Percentiles rank a stretch among this genome's conserved stretches.
phyloP scores from a whole-genome alignment of 2,113 vertebrate genomes.

The Beaufortia kweichowensis region DNA sequence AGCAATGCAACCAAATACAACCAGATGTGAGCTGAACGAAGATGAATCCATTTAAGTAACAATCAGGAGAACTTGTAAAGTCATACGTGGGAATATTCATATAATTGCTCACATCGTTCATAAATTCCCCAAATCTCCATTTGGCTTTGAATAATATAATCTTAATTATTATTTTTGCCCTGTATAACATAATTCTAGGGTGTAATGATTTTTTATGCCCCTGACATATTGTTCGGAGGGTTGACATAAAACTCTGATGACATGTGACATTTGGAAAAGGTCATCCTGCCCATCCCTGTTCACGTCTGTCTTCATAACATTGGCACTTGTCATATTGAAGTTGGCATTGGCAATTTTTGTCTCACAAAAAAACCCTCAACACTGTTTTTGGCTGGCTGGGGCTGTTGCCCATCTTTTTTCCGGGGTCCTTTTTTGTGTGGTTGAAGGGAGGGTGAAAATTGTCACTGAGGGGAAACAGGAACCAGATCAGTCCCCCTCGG shows the following conservation, averaged over 20 bases:
- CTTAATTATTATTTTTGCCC: conserved; percentile 82
- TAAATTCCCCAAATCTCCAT: conserved; percentile 65
- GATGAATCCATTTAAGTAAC: neutral
- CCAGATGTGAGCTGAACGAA: conserved; percentile 39
- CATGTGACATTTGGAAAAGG: conserved; percentile 99
- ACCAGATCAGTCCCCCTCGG: conserved; percentile 47
- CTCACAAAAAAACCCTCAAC: conserved; percentile 48
- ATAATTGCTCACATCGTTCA: conserved; percentile 34
- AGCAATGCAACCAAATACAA: conserved; percentile 45
- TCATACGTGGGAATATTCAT: conserved; percentile 1
- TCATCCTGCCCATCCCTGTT: conserved; percentile 87
- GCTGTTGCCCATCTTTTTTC: conserved; percentile 29
- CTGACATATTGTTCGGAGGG: conserved; percentile 98
- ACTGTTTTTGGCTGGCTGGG: conserved; percentile 31
- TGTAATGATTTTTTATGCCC: conserved; percentile 98
- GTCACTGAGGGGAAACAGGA: conserved; percentile 46
- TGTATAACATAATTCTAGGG: conserved; percentile 85
- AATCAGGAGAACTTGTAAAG: conserved; percentile 18
- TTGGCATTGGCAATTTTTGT: conserved; percentile 80
- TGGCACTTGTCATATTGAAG: conserved; percentile 81
- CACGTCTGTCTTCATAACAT: conserved; percentile 83
- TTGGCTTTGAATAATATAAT: conserved; percentile 83
- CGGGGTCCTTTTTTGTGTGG: conserved; percentile 13
- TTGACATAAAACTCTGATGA: conserved; percentile 98
- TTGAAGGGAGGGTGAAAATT: conserved; percentile 46